Base-by-base conservation (phyloP, 2,888 invertebrate genomes). In the Pseudeuparius sepicola region DNA sequence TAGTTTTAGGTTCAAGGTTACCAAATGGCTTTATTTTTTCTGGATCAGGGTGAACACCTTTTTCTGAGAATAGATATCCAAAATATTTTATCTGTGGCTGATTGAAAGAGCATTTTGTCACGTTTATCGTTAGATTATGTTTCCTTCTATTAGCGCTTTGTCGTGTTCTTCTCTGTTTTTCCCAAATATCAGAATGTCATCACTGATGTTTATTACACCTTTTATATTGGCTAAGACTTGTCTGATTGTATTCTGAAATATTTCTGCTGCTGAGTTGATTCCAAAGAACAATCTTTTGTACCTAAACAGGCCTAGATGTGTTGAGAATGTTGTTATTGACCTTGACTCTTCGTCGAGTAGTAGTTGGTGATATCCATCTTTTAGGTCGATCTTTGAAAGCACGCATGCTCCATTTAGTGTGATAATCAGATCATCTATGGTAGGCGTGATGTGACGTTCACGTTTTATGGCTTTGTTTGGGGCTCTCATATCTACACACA, bases 271-370 rank as follows among this genome's bases (percentile, higher is more conserved):
- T 15, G 31, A 18, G 18, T 31, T 48, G 6, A 64, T 53, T 0
- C 56, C 56, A 42, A 58, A 59, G 44, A 51, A 48, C 3, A 57
- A 31, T 33, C 60, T 26, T 42, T 60, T 63, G 37, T 57, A 65
- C 15, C 55, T 39, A 36, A 39, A 59, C 7, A 62, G 29, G 1
- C 59, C 60, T 20, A 43, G 44, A 13, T 46, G 46, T 3, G 59
- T 57, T 4, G 53, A 52, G 38, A 62, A 62, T 3, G 56, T 58
- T 24, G 60, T 60, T 6, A 60, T 51, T n/a, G 42, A 41, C 36
- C 53, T 39, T 1, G 54, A 56, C 7, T 51, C 43, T 17, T 44
- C 41, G 11, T 49, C 34, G 10, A 61, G 40, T 36, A 54, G 52
- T 2, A 60, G 36, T 37, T 61, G 59, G 42, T 61, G 58, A 40